Percentiles rank a stretch among this genome's conserved stretches.
Conservation (phyloP, 2,888 invertebrate genomes). For the Chaitophorus viminalis region DNA sequence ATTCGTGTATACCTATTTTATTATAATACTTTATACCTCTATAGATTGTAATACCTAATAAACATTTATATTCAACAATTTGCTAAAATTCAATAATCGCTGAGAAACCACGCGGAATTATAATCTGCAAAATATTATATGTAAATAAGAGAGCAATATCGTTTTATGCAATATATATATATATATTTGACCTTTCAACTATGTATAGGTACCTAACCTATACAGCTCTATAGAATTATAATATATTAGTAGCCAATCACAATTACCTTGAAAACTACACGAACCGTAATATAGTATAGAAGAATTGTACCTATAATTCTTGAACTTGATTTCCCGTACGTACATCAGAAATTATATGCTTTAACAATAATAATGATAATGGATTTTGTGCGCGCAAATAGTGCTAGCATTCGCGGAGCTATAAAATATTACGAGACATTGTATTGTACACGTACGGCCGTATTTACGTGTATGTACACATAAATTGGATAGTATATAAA, state of each 20-base stretch:
- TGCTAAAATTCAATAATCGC: conserved; percentile 3
- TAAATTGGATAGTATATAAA: conserved; percentile 25
- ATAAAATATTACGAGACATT: neutral
- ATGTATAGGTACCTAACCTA: no score
- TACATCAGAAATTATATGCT: neutral
- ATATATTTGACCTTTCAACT: conserved; percentile 19
- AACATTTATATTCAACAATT: neutral
- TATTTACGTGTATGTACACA: neutral
- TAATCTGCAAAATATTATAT: neutral
- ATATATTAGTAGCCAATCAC: neutral
- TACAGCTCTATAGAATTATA: no score
- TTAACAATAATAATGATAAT: neutral
- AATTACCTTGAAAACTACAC: conserved; percentile 34
- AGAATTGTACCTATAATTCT: neutral
- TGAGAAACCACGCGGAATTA: neutral
- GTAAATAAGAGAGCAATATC: no score
- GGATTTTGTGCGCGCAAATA: neutral
- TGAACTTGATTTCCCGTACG: neutral
- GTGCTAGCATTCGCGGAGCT: neutral
- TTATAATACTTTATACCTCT: no score
- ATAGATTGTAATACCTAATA: no score
- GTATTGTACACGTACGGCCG: neutral
- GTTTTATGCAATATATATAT: no score
- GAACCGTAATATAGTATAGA: neutral
- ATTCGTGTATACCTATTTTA: no score